Percentiles rank a stretch among this genome's conserved stretches.
These are phyloP conservation scores for Phaethornis superciliosus DNA, from an alignment of 2,113 vertebrate genomes.

Conservation along the genomic window DNA sequence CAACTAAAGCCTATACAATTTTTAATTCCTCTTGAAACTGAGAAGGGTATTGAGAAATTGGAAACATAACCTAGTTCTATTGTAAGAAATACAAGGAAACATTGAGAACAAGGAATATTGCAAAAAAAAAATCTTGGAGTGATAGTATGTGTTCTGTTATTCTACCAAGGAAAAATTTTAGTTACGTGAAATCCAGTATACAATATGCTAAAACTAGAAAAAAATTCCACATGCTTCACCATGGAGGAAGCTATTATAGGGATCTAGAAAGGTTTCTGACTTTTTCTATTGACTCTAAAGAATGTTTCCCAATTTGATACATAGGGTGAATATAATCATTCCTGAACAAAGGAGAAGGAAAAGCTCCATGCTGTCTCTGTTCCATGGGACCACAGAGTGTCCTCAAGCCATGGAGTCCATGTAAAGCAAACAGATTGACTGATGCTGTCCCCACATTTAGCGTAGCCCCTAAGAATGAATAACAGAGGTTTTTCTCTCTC, in stretches of 20 bases:
- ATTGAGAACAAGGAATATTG: not conserved
- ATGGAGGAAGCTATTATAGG: not conserved
- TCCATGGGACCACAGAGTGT: not conserved
- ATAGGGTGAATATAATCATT: not conserved
- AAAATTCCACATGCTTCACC: not conserved
- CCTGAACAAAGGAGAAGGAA: not conserved
- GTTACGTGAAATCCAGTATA: not conserved
- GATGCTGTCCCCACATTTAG: not conserved
- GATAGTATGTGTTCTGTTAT: not conserved
- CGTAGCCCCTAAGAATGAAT: not conserved
- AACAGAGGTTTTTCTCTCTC: not conserved
- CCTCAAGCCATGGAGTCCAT: not conserved
- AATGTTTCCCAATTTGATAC: not conserved
- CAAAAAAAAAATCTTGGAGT: not conserved
- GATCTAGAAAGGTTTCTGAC: not conserved
- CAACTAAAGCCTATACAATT: not conserved
- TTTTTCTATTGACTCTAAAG: not conserved
- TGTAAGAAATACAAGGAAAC: not conserved
- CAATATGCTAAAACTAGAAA: not conserved
- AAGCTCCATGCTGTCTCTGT: not conserved
- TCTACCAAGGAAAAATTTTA: not conserved
- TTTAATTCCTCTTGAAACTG: not conserved
- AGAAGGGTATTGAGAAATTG: not conserved
- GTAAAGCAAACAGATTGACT: not conserved
- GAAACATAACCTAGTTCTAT: not conserved